Conservation (phyloP, 2,888 invertebrate species). For the Eucera pruinosa region DNA sequence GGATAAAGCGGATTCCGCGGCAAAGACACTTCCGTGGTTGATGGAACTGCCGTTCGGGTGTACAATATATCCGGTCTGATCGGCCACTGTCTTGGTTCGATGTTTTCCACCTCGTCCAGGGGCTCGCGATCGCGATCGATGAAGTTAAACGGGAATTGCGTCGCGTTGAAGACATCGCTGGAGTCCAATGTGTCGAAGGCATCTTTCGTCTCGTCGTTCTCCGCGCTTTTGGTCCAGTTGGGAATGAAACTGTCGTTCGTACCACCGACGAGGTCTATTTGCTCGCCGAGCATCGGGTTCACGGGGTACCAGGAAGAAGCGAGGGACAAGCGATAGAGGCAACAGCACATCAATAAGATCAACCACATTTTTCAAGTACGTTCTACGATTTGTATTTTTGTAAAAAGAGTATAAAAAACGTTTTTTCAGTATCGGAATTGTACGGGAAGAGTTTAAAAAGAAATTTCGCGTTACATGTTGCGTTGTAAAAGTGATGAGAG, state of each 20-base stretch:
- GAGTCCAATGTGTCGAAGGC: slow-evolving; percentile 26
- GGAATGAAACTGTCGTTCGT: slow-evolving; percentile 44
- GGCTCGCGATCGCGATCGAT: slow-evolving; percentile 71
- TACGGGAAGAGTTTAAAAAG: background rate
- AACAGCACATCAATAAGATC: slow-evolving; percentile 22
- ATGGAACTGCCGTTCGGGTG: slow-evolving; percentile 55
- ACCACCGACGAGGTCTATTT: slow-evolving; percentile 55
- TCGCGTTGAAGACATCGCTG: slow-evolving; percentile 33
- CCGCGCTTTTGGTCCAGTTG: slow-evolving; percentile 41
- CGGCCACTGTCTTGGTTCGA: slow-evolving; percentile 75
- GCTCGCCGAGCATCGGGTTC: slow-evolving; percentile 63
- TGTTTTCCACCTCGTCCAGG: slow-evolving; percentile 76
- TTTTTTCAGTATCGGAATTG: background rate
- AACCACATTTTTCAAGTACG: slow-evolving; percentile 32
- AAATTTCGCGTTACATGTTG: background rate
- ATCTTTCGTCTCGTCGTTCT: slow-evolving; percentile 28
- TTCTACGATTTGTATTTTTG: background rate
- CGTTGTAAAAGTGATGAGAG: background rate
- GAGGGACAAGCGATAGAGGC: slow-evolving; percentile 11
- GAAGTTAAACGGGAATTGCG: slow-evolving; percentile 50
- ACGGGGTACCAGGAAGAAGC: slow-evolving; percentile 48
- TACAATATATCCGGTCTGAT: slow-evolving; percentile 64
- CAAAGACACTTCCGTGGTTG: slow-evolving; percentile 62
- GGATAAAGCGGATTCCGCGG: slow-evolving; percentile 66
- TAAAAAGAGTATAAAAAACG: background rate